Conservation (phyloP, 2,888 invertebrate genomes). For the Oscheius sp. region DNA sequence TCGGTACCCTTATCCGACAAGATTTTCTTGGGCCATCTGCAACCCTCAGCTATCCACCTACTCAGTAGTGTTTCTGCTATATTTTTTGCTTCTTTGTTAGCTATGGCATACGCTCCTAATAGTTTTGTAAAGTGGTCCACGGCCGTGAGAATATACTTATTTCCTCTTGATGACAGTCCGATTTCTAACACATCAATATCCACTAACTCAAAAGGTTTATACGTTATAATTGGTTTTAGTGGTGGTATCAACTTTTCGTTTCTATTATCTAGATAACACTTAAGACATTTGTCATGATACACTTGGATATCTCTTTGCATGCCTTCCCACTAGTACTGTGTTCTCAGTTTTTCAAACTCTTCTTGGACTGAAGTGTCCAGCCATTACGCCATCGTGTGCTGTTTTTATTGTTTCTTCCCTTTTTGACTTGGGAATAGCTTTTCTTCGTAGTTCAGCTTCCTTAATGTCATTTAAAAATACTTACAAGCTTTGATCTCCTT, state of each 20-base stretch:
- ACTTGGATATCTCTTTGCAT: not conserved
- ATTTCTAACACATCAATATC: not conserved
- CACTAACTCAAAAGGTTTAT: not conserved
- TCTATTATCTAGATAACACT: not conserved
- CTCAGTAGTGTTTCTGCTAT: not conserved
- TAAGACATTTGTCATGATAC: not conserved
- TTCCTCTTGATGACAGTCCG: not conserved
- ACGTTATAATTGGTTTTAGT: not conserved
- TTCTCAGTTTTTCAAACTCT: slow-evolving; percentile 15
- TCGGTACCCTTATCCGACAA: not conserved
- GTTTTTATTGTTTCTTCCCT: slow-evolving; percentile 23
- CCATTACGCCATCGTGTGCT: slow-evolving; percentile 26
- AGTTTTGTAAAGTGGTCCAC: not conserved
- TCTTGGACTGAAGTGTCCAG: slow-evolving; percentile 8
- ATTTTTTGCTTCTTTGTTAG: not conserved
- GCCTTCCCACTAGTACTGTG: slow-evolving; percentile 26
- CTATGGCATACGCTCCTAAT: not conserved
- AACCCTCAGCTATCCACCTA: not conserved
- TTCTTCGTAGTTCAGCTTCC: not conserved
- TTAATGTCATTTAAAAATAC: not conserved
- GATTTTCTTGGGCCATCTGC: not conserved
- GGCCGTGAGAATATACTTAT: not conserved
- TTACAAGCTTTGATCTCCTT: no score
- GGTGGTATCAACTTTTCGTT: not conserved
- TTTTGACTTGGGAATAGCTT: slow-evolving; percentile 28